phyloP scores from a whole-genome alignment of 1,140 invertebrate genomes.

The Meteorus sp. region DNA sequence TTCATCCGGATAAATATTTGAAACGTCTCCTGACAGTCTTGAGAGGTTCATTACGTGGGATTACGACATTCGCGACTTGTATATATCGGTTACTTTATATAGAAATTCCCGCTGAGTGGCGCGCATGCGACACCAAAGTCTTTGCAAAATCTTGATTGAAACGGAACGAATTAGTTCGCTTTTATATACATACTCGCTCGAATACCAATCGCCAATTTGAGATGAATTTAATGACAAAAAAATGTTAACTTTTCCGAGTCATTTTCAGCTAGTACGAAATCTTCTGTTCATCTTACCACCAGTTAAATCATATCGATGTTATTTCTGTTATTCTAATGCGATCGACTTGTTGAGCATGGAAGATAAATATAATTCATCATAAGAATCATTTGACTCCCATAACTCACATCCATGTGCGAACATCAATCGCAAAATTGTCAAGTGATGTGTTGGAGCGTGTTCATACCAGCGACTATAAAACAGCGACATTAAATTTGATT shows the following conservation, averaged over 20 bases:
- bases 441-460: neutral
- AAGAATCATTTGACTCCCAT: no score
- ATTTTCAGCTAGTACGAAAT: no score
- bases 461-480: no score
- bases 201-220: neutral
- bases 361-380: no score
- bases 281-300: no score
- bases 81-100: slow-evolving; percentile 35
- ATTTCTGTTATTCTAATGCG: no score
- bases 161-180: slow-evolving; percentile 31
- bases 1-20: slow-evolving; percentile 32
- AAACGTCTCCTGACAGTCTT: slow-evolving; percentile 31
- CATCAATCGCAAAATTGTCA: neutral
- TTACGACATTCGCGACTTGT: no score
- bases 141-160: slow-evolving; percentile 25
- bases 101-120: slow-evolving; percentile 26
- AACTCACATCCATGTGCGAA: no score
- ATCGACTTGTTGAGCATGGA: neutral
- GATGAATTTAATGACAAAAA: no score
- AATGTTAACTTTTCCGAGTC: no score
- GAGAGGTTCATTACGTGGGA: slow-evolving; percentile 35
- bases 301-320: no score
- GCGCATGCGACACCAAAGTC: slow-evolving; percentile 29
- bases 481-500: no score
- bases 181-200: neutral